Evolutionary conservation across 2,113 vertebrate genomes (phyloP).

Genomic region (Cyanistes caeruleus): DNA sequence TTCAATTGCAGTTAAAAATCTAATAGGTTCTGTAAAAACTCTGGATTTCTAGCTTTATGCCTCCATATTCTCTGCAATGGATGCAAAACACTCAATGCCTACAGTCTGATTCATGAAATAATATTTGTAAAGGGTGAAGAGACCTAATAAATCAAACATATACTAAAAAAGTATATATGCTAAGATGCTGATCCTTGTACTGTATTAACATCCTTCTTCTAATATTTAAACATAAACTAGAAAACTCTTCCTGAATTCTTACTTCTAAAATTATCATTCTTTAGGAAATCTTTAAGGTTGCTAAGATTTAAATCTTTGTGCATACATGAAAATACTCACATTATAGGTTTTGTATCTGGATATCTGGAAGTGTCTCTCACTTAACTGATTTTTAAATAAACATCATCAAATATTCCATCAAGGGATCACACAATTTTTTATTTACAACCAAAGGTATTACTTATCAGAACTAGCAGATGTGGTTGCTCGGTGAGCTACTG

Average conservation of each 20-base stretch:
- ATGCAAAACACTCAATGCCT: not conserved
- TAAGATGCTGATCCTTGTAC: not conserved
- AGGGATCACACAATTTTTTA: not conserved
- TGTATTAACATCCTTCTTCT: not conserved
- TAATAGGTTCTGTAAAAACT: not conserved
- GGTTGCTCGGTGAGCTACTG: not conserved
- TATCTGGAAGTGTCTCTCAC: not conserved
- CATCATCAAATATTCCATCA: not conserved
- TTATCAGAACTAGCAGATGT: constrained; percentile 6
- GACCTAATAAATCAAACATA: not conserved
- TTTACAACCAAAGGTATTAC: not conserved
- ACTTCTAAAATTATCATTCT: not conserved
- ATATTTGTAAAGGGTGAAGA: not conserved
- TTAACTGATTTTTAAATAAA: not conserved
- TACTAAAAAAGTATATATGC: not conserved
- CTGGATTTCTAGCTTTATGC: not conserved
- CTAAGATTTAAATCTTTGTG: not conserved
- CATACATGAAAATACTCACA: not conserved
- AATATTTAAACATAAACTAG: not conserved
- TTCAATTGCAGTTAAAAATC: not conserved
- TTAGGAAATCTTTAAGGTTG: not conserved
- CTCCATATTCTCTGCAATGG: not conserved
- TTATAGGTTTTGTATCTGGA: not conserved
- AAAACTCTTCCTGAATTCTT: not conserved
- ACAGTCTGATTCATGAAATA: not conserved